A percentile compares a stretch with the other conserved stretches of the same genome.
These are phyloP conservation scores for Pasiphila rectangulata DNA, from an alignment of 2,888 invertebrate species.

Conservation along the genomic window DNA sequence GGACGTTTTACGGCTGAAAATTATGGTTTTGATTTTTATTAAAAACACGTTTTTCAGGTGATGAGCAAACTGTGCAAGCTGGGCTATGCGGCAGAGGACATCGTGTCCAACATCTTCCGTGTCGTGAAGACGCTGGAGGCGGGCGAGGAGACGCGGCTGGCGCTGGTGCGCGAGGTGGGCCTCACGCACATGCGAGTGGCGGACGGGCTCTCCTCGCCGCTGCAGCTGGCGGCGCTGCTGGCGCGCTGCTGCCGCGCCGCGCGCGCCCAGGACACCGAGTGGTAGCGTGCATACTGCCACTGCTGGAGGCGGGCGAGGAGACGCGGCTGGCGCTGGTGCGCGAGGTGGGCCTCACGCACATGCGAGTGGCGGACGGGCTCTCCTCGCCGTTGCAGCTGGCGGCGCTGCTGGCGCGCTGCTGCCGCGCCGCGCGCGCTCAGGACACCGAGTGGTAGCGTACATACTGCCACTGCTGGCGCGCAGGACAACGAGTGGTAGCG, in stretches of 20 bases:
- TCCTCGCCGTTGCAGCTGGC: constrained; percentile 10
- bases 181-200: constrained; percentile 93
- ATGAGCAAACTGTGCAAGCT: constrained; percentile 94
- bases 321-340: constrained; percentile 92
- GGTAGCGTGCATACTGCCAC: not conserved
- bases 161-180: constrained; percentile 95
- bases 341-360: constrained; percentile 94
- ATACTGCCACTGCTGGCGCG: not conserved
- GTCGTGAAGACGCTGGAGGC: constrained; percentile 95
- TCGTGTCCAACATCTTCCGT: constrained; percentile 96
- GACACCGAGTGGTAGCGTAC: not conserved
- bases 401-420: not conserved
- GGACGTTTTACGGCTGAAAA: too few species aligned
- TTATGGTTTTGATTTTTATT: not conserved
- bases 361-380: constrained; percentile 94
- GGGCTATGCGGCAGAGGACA: constrained; percentile 98
- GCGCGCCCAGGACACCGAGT: not conserved
- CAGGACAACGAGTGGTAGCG: not conserved
- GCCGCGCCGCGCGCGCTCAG: not conserved
- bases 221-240: constrained; percentile 5
- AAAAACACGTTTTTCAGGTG: constrained; percentile 68
- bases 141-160: constrained; percentile 89
- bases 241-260: constrained; percentile 8
- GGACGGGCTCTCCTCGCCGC: constrained; percentile 84
- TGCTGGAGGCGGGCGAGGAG: constrained; percentile 87